Conservation (phyloP, 2,113 vertebrate species). For the Cettia cetti region DNA sequence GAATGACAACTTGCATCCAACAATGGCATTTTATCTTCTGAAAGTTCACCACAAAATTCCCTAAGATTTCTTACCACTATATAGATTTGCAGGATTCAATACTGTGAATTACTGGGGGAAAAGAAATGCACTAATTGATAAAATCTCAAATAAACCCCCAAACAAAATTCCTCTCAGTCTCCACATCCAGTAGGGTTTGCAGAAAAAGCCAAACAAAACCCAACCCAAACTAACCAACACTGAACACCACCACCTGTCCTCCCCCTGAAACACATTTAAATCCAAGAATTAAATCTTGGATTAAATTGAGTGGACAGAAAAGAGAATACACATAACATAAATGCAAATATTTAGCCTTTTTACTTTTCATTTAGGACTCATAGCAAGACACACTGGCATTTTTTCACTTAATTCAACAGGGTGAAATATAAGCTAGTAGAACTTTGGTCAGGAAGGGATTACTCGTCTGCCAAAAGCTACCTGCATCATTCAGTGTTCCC, state of each 20-base stretch:
- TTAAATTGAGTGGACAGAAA: neutral
- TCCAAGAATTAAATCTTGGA: neutral
- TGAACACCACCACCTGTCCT: neutral
- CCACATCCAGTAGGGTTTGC: neutral
- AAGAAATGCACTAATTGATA: neutral
- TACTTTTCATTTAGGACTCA: neutral
- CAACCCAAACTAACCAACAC: neutral
- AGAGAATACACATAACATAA: neutral
- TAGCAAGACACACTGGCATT: neutral
- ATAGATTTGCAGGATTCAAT: neutral
- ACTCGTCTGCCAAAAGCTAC: neutral
- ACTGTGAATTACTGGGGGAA: neutral
- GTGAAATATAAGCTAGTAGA: neutral
- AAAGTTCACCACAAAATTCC: neutral
- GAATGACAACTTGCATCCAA: neutral
- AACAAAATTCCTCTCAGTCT: neutral
- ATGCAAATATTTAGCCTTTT: neutral
- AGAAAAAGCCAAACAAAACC: neutral
- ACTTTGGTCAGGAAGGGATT: neutral
- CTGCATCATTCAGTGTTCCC: neutral
- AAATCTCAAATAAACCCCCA: neutral
- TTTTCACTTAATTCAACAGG: neutral
- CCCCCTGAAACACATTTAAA: rapidly evolving
- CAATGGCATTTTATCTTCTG: neutral
- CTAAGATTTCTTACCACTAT: neutral